Evolutionary conservation across 1,140 invertebrate genomes (phyloP).

Genomic region (Drosophila jambulina): DNA sequence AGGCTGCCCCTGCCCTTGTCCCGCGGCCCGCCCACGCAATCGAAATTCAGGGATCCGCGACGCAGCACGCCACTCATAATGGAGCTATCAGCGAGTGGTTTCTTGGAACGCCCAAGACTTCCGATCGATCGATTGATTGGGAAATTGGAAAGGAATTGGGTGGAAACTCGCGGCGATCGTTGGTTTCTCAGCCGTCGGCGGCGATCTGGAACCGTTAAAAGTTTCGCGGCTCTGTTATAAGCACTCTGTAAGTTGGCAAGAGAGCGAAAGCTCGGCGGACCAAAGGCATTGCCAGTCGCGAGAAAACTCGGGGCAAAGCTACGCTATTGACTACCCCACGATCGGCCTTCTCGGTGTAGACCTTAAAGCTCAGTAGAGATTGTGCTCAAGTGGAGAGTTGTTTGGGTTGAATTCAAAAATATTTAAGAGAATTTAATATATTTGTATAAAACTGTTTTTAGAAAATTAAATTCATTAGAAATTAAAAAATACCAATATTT

Average conservation of each 20-base stretch:
- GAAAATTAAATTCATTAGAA: no score
- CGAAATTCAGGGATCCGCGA: conserved; percentile 79
- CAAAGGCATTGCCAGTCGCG: conserved; percentile 40
- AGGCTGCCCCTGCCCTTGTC: conserved; percentile 68
- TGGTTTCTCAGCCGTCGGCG: conserved; percentile 48
- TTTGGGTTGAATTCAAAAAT: neutral
- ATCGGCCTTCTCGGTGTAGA: conserved; percentile 16
- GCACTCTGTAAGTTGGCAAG: conserved; percentile 42
- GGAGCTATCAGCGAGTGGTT: conserved; percentile 17
- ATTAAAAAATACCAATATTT: no score
- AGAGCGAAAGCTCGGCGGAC: conserved; percentile 48
- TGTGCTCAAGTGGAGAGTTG: conserved; percentile 5
- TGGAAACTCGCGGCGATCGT: conserved; percentile 49
- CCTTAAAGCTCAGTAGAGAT: conserved; percentile 3
- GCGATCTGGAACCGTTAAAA: conserved; percentile 78
- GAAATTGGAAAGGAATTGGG: conserved; percentile 20
- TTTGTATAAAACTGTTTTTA: no score
- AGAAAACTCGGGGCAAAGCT: conserved; percentile 25
- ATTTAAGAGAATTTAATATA: neutral
- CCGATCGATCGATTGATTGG: conserved; percentile 29
- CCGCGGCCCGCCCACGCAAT: conserved; percentile 56
- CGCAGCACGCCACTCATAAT: conserved; percentile 80
- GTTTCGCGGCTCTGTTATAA: conserved; percentile 65
- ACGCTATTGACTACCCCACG: conserved; percentile 21
- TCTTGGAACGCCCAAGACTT: conserved; percentile 7